Evolutionary conservation across 2,113 vertebrate genomes (phyloP).

Genomic region (Xenopus borealis): DNA sequence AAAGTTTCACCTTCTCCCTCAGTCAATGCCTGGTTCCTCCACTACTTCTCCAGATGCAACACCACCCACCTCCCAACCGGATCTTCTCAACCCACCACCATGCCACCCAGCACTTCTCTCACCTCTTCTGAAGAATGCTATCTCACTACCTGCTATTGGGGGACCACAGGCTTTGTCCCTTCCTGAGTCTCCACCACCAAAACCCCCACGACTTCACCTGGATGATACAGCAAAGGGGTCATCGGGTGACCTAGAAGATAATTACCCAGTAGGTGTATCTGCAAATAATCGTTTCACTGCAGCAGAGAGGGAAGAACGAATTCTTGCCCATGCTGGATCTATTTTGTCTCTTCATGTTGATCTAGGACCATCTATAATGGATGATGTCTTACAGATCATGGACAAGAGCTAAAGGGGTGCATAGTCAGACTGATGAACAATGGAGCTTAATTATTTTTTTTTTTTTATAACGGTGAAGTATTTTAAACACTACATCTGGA

Average conservation of each 20-base stretch:
- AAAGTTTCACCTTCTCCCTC: constrained; percentile 76
- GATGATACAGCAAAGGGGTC: constrained; percentile 47
- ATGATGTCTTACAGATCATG: constrained; percentile 83
- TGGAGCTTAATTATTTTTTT: too few species aligned
- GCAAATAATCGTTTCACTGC: constrained; percentile 18
- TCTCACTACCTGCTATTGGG: constrained; percentile 70
- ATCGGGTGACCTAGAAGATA: not conserved
- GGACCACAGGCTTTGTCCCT: constrained; percentile 70
- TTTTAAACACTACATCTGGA: too few species aligned
- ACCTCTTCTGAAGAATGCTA: constrained; percentile 73
- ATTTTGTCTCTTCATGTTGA: constrained; percentile 81
- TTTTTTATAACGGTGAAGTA: too few species aligned
- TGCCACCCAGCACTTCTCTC: constrained; percentile 48
- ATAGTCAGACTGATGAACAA: not conserved
- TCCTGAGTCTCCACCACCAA: constrained; percentile 59
- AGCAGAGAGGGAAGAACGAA: constrained; percentile 50
- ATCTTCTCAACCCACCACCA: constrained; percentile 5
- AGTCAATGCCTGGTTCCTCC: constrained; percentile 43
- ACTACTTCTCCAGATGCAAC: constrained; percentile 18
- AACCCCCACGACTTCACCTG: constrained; percentile 71
- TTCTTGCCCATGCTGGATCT: constrained; percentile 72
- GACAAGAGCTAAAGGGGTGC: constrained; percentile 49
- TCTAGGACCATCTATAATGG: constrained; percentile 79
- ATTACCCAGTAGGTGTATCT: constrained; percentile 16
- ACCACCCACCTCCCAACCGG: not conserved